phyloP scores from a whole-genome alignment of 2,113 vertebrate genomes.

The Paratilapia polleni region DNA sequence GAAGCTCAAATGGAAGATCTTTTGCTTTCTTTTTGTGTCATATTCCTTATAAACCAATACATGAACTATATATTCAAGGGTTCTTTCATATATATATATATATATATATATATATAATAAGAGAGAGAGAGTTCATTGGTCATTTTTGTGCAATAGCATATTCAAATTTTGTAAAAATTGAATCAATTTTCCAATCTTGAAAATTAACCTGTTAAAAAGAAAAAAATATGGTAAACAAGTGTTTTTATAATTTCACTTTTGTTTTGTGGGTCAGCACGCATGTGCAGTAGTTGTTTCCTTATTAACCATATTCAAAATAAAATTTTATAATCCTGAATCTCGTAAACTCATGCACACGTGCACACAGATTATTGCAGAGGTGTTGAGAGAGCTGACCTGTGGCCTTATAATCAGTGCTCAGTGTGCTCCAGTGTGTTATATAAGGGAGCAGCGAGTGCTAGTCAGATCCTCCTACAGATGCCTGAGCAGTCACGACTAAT shows the following conservation, averaged over 20 bases:
- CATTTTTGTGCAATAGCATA: not conserved
- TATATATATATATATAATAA: no score
- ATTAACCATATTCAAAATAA: not conserved
- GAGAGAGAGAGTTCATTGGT: no score
- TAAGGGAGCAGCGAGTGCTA: constrained; percentile 75
- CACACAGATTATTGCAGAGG: constrained; percentile 62
- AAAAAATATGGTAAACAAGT: not conserved
- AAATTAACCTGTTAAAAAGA: not conserved
- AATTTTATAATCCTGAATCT: constrained; percentile 32
- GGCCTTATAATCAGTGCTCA: constrained; percentile 71
- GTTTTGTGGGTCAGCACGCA: not conserved
- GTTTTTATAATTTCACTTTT: not conserved
- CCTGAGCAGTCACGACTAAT: constrained; percentile 82
- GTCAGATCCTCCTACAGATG: constrained; percentile 84
- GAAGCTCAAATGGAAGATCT: not conserved
- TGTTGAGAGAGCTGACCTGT: constrained; percentile 78
- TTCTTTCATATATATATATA: not conserved
- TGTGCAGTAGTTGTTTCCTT: not conserved
- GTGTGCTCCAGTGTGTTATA: constrained; percentile 71
- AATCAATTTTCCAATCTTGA: not conserved
- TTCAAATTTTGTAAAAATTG: not conserved
- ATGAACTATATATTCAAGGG: no score
- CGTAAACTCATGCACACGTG: constrained; percentile 12
- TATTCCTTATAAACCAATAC: no score
- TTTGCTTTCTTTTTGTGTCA: no score